Evolutionary conservation across 2,113 vertebrate species (phyloP), one percentile per base, ranked within the genome.

Genomic region (Acinonyx jubatus): DNA sequence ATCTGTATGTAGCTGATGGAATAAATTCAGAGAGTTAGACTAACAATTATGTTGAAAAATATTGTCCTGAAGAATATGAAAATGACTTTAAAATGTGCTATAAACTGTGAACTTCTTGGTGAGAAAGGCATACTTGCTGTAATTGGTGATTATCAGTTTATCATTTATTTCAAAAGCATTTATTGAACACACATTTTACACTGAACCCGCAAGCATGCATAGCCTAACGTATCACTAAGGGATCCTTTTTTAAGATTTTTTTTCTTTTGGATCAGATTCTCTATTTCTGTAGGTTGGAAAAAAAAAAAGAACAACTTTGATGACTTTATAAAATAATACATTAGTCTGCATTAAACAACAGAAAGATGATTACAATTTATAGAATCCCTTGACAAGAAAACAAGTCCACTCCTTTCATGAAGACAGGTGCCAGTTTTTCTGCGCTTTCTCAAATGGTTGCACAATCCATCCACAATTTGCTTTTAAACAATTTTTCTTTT

Each of bases 401-500:
- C 9, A 95, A 66, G n/a, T 82, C 21, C 21, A 45, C 4, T 52
- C 15, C 89, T 10, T 87, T 83, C 48, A 14, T 27, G 15, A 96
- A 83, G 73, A 96, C 27, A 63, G 21, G 1, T 41, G 1, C 61
- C 50, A 27, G 10, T 95, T 96, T 79, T 84, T 57, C 63, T 83
- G n/a, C 92, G 52, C 85, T 96, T 94, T 91, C 23, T 63, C 38
- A 89, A 89, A 74, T 48, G 21, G 16, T 92, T 31, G 18, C 71
- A 38, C 33, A 23, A 31, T 84, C 78, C 94, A 57, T 74, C 57
- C n/a, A 76, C 8, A 68, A 61, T 71, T 73, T 41, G 69, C 78
- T 91, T 98, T 94, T 92, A 82, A 96, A 61, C 52, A 33, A 7
- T 69, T 33, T 23, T 78, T 94, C 84, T 63, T 57, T 68, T 48